These are phyloP conservation scores for Heterotis niloticus DNA, from an alignment of 2,113 vertebrate genomes.

Conservation along the genomic window DNA sequence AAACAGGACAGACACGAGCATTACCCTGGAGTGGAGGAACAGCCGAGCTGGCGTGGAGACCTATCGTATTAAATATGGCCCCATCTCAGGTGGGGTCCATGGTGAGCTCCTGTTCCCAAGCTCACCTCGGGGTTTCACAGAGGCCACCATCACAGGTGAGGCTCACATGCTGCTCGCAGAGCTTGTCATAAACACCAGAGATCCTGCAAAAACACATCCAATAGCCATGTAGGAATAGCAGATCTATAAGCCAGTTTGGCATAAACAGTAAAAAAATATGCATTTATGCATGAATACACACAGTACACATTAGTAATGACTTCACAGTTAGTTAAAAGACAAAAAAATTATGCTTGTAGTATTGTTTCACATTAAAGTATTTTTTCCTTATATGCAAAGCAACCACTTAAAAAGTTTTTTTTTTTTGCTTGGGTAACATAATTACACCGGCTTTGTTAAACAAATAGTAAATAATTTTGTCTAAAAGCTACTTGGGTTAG, in stretches of 20 bases:
- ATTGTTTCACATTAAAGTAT: not conserved
- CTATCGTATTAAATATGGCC: constrained; percentile 90
- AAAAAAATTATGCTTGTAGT: not conserved
- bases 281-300: not conserved
- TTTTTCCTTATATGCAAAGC: not conserved
- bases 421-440: not conserved
- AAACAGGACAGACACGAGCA: constrained; percentile 83
- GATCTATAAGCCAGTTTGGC: not conserved
- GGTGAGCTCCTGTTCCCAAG: constrained; percentile 77
- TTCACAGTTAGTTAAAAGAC: too few species aligned
- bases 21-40: constrained; percentile 91
- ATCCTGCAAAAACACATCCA: not conserved
- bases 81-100: constrained; percentile 88
- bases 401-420: constrained; percentile 6
- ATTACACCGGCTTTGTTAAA: constrained; percentile 11
- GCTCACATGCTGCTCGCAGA: not conserved
- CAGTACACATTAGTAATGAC: not conserved
- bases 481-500: not conserved
- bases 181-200: too few species aligned
- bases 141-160: constrained; percentile 79
- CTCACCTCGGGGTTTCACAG: constrained; percentile 73
- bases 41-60: constrained; percentile 72
- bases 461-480: constrained; percentile 10
- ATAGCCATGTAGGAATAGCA: not conserved
- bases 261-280: not conserved